These are phyloP conservation scores for Lithophane ornitopus DNA, from an alignment of 2,888 invertebrate species.

Conservation along the genomic window DNA sequence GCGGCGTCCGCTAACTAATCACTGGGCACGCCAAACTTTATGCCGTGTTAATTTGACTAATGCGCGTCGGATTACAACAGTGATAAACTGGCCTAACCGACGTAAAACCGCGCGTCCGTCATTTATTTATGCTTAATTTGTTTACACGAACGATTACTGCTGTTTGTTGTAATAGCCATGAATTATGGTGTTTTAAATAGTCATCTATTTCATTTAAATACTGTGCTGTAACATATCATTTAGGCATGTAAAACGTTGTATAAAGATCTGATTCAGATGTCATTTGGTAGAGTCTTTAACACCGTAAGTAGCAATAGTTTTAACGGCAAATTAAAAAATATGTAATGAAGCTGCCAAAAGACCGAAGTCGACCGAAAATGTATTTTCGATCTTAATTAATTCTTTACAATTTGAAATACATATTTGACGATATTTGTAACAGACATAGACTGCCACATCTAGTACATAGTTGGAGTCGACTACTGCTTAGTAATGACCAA, in stretches of 20 bases:
- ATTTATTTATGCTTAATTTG: constrained; percentile 78
- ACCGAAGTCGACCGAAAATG: too few relatives aligned
- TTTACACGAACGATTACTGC: constrained; percentile 73
- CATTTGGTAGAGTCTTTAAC: neutral
- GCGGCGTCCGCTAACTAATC: constrained; percentile 84
- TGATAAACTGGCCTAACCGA: constrained; percentile 81
- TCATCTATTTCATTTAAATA: constrained; percentile 31
- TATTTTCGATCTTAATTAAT: neutral
- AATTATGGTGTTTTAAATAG: constrained; percentile 48
- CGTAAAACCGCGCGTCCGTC: constrained; percentile 77
- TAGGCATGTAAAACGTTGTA: neutral
- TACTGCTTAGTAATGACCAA: neutral
- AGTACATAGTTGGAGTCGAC: neutral
- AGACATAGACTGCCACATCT: neutral
- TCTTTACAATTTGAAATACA: neutral
- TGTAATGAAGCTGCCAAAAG: too few relatives aligned
- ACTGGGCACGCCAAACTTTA: constrained; percentile 88
- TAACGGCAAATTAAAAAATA: neutral
- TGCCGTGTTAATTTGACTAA: constrained; percentile 91
- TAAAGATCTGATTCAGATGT: constrained; percentile 11
- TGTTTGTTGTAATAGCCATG: constrained; percentile 57
- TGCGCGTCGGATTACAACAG: constrained; percentile 85
- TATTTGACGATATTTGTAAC: neutral
- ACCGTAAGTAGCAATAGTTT: neutral
- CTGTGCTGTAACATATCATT: neutral